These are phyloP conservation scores for Sipha flava DNA, from an alignment of 1,140 invertebrate species.

Conservation along the genomic window DNA sequence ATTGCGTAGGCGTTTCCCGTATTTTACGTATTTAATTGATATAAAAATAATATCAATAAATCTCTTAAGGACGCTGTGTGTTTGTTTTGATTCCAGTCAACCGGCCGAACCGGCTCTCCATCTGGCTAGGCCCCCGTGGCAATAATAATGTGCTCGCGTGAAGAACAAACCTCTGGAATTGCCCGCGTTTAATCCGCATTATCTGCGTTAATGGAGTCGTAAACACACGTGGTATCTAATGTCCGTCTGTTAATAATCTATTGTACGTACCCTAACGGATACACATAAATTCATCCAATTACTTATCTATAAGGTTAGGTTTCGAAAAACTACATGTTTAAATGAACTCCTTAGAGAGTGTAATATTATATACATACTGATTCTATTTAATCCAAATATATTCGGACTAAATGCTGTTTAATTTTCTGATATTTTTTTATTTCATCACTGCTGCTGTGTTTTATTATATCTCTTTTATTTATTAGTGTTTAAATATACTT, in stretches of 20 bases:
- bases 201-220: slow-evolving; percentile 20
- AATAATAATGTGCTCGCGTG: not conserved
- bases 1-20: slow-evolving; percentile 28
- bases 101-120: not conserved
- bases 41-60: slow-evolving; percentile 21
- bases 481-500: too few species aligned
- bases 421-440: too few species aligned
- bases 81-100: slow-evolving; percentile 12
- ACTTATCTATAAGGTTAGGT: not conserved
- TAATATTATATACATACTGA: too few species aligned
- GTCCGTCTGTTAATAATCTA: not conserved
- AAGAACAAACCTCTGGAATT: slow-evolving; percentile 17
- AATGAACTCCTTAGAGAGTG: not conserved
- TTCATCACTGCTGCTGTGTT: too few species aligned
- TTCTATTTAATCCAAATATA: too few species aligned
- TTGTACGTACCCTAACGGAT: not conserved
- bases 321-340: not conserved
- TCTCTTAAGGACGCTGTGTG: not conserved
- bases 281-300: slow-evolving; percentile 1
- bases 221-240: not conserved
- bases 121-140: not conserved
- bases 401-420: too few species aligned
- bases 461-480: too few species aligned
- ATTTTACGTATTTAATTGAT: slow-evolving; percentile 24
- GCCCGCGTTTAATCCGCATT: not conserved